Conservation (phyloP, 2,113 vertebrate genomes). For the Gambusia affinis region DNA sequence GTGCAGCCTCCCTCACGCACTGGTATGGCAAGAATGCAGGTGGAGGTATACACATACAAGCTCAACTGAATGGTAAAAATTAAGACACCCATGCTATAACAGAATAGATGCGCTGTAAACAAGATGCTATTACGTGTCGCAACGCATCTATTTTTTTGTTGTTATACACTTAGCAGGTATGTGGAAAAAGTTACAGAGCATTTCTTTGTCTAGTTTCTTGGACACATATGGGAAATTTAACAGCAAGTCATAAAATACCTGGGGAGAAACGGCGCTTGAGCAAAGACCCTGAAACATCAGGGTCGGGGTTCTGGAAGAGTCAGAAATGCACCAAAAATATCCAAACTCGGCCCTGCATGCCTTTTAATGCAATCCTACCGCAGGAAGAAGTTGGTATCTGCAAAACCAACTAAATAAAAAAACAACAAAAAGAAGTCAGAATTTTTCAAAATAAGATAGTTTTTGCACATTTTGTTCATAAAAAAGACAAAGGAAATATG, state of each 20-base stretch:
- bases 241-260: neutral
- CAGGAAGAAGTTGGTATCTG: neutral
- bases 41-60: constrained; percentile 51
- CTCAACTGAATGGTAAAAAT: constrained; percentile 17
- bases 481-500: neutral
- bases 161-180: neutral
- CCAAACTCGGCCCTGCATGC: neutral
- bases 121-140: neutral
- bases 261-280: neutral
- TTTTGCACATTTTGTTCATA: too few relatives aligned
- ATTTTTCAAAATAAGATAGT: neutral
- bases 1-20: constrained; percentile 55
- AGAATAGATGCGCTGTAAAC: neutral
- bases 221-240: neutral
- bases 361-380: neutral
- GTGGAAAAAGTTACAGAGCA: neutral
- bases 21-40: constrained; percentile 74
- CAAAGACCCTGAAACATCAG: neutral
- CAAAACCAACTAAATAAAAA: too few relatives aligned
- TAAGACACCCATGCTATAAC: constrained; percentile 8
- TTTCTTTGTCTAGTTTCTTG: neutral
- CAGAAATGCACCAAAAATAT: neutral
- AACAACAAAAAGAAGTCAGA: neutral
- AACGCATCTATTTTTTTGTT: neutral
- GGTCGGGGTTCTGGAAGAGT: neutral